phyloP scores from a whole-genome alignment of 2,113 vertebrate genomes.

The Orientallactaga bullata region DNA sequence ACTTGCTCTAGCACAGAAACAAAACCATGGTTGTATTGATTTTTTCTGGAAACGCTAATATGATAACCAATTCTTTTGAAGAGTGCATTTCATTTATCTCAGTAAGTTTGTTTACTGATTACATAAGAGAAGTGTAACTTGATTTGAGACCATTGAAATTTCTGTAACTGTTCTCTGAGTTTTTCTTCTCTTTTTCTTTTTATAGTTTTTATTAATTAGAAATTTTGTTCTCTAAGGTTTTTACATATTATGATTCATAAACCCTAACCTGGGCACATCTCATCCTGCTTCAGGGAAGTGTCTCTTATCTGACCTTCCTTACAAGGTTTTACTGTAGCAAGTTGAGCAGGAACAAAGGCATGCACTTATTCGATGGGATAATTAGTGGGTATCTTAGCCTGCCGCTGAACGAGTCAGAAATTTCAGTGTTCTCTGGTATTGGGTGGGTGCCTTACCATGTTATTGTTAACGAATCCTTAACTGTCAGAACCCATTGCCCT shows the following conservation, averaged over 20 bases:
- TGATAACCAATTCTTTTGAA: neutral
- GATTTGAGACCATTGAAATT: too few species aligned
- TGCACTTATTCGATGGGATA: neutral
- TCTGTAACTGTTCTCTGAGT: neutral
- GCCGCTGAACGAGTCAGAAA: neutral
- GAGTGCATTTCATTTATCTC: neutral
- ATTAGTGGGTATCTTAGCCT: neutral
- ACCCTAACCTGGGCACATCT: neutral
- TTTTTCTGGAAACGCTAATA: slow-evolving; percentile 10
- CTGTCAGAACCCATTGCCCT: too few species aligned
- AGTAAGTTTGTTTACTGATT: neutral
- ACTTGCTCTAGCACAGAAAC: neutral
- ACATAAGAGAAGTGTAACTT: too few species aligned
- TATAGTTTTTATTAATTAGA: too few species aligned
- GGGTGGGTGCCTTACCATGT: neutral
- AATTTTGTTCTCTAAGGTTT: too few species aligned
- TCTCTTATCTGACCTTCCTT: neutral
- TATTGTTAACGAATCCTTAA: neutral
- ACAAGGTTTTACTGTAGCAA: neutral
- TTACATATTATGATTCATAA: neutral
- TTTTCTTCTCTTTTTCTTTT: too few species aligned
- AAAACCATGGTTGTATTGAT: neutral
- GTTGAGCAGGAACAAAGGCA: neutral
- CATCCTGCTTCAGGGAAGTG: neutral
- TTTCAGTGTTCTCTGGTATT: neutral